Base-by-base conservation (phyloP, 2,113 vertebrate genomes). In the Strigops habroptila region DNA sequence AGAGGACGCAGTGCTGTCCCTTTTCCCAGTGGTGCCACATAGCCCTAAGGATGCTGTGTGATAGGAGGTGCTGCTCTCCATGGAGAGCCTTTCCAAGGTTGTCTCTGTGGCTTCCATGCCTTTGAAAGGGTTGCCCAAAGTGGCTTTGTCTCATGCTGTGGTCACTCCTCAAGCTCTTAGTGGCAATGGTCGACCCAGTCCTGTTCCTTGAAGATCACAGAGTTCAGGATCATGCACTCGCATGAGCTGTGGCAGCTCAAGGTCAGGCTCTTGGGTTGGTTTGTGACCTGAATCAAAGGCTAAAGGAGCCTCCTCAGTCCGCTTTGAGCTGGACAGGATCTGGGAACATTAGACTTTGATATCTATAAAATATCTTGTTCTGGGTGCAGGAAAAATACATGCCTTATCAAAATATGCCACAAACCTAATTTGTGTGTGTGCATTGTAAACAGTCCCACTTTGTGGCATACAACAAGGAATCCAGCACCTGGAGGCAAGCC, bases 401-500 rank as follows among this genome's bases (percentile, higher is more conserved):
- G 0, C 52, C 57, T 65, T 78, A 48, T 88, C 88, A 81, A 83
- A 93, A 73, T 33, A 69, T 86, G 69, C 86, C 73, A 57, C 62
- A 76, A 51, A 21, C 39, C n/a, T 55, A 2, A 11, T 67, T 23
- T 67, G 75, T 93, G 73, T 74, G 85, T 81, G 78, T 53, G 44
- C 68, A 25, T 28, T 81, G 52, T 69, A 7, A 89, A 57, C 80
- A 65, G 62, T 49, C 88, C 31, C 48, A 5, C 65, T 88, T n/a
- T 37, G 49, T 49, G 80, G 76, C 12, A 11, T 5, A 4, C 57
- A 88, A 80, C 7, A 23, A 76, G 78, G 83, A 82, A 85, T 68
- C 90, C 86, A 79, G 77, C 81, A 85, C 95, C 93, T 71, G 80
- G 80, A 95, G 88, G 37, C 31, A 53, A 76, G 86, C 85, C 92